A percentile compares a stretch with the other conserved stretches of the same genome.
phyloP scores from a whole-genome alignment of 2,113 vertebrate genomes.

The Pongo abelii region DNA sequence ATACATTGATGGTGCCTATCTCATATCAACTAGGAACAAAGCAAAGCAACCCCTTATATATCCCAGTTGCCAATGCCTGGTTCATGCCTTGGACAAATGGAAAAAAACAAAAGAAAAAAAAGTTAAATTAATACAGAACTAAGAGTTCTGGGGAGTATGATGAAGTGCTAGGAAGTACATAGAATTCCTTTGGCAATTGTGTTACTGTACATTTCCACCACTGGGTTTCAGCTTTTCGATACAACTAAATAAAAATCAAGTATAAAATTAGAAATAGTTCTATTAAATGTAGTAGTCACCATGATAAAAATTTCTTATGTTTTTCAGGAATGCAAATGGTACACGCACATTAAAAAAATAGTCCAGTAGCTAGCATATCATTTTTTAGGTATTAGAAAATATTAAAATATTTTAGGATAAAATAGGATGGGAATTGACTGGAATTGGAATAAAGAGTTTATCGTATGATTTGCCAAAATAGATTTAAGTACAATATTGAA shows the following conservation, averaged over 20 bases:
- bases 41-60: too few relatives aligned
- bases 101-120: not conserved
- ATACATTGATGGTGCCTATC: not conserved
- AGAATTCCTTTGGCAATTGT: not conserved
- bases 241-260: constrained; percentile 38
- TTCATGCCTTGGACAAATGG: not conserved
- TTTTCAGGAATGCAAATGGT: constrained; percentile 29
- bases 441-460: not conserved
- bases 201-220: not conserved
- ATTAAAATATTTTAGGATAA: constrained; percentile 10
- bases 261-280: not conserved
- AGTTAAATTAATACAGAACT: constrained; percentile 14
- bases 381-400: constrained; percentile 25
- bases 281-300: not conserved
- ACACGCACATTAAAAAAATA: not conserved
- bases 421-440: not conserved
- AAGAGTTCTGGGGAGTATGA: not conserved
- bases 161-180: not conserved
- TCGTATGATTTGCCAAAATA: not conserved
- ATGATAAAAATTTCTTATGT: not conserved
- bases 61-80: too few relatives aligned
- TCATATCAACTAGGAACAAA: too few relatives aligned
- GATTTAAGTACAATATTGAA: constrained; percentile 16
- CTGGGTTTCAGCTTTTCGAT: not conserved
- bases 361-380: not conserved